Evolutionary conservation across 2,113 vertebrate genomes (phyloP).

Genomic region (Tachysurus vachellii): DNA sequence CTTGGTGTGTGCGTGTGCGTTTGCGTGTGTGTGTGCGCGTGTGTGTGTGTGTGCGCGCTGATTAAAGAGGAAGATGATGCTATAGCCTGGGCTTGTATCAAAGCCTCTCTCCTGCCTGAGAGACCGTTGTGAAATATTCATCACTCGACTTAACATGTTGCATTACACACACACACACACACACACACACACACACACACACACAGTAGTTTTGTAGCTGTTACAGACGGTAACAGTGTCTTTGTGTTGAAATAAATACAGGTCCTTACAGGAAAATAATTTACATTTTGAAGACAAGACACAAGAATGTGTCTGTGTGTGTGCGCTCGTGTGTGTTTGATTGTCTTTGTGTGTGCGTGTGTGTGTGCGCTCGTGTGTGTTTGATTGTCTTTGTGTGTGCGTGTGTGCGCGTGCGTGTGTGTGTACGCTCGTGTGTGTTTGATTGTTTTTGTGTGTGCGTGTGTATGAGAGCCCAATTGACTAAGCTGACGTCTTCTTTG

Average conservation of each 20-base stretch:
- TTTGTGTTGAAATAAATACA: background rate
- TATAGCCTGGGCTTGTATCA: slow-evolving; percentile 15
- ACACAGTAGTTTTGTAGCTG: background rate
- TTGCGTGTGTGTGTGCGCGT: background rate
- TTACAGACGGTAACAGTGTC: background rate
- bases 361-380: background rate
- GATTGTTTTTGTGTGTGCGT: background rate
- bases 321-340: background rate
- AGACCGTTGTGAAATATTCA: slow-evolving; percentile 2
- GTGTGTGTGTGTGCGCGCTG: background rate
- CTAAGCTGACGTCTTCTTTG: background rate
- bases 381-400: background rate
- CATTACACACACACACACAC: background rate
- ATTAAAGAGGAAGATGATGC: slow-evolving; percentile 22
- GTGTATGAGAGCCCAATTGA: background rate
- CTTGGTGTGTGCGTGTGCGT: background rate
- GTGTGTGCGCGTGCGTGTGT: background rate
- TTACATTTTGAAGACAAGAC: background rate
- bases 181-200: background rate
- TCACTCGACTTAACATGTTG: background rate
- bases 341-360: background rate
- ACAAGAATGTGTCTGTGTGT: background rate
- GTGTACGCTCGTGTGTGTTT: too few relatives aligned
- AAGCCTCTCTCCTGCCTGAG: slow-evolving; percentile 5
- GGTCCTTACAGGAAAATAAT: background rate